Percentiles rank a stretch among this genome's conserved stretches.
phyloP scores from a whole-genome alignment of 64 coral and sea anemone genomes.

The Pocillopora verrucosa region DNA sequence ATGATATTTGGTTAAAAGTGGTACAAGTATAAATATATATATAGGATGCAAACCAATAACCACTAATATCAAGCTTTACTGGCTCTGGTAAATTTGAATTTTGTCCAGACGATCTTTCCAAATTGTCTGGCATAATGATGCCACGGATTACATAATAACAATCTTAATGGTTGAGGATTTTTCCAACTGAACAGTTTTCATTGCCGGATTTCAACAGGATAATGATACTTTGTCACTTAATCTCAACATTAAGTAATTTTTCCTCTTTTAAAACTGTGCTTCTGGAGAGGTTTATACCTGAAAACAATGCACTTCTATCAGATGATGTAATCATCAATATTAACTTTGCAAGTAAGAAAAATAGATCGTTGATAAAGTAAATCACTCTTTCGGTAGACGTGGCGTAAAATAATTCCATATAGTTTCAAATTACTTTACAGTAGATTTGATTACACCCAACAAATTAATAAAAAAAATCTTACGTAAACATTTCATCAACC shows the following conservation, averaged over 20 bases:
- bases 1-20: no score
- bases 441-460: not conserved
- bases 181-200: not conserved
- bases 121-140: not conserved
- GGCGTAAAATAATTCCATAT: not conserved
- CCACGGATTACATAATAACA: not conserved
- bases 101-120: not conserved
- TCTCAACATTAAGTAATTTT: not conserved
- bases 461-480: not conserved
- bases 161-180: not conserved
- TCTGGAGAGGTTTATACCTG: not conserved
- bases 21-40: not conserved
- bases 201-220: not conserved
- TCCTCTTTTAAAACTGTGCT: not conserved
- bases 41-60: not conserved
- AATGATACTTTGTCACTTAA: not conserved
- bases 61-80: not conserved
- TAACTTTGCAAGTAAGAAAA: not conserved
- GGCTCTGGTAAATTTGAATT: not conserved
- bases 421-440: not conserved
- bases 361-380: not conserved
- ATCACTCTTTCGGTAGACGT: not conserved
- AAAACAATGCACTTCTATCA: not conserved
- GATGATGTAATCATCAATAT: not conserved
- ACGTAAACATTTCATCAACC: not conserved